Percentiles rank a stretch among this genome's conserved stretches.
Conservation (phyloP, 1,140 invertebrate species). For the Trichonephila inaurata region DNA sequence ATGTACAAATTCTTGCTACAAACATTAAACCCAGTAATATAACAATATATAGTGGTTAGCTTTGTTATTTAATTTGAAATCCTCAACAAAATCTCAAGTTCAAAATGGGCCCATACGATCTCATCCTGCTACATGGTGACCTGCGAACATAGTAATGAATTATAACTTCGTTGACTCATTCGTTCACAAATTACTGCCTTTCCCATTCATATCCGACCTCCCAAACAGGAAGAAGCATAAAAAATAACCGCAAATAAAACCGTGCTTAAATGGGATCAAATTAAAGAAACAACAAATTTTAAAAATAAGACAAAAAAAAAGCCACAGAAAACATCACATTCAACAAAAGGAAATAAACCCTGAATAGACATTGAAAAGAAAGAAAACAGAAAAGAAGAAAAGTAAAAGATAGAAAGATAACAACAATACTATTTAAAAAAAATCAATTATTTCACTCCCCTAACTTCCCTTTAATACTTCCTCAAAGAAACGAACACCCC, state of each 20-base stretch:
- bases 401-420: background rate
- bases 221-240: background rate
- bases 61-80: no score
- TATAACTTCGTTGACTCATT: background rate
- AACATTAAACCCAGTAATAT: no score
- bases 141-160: background rate
- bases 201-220: background rate
- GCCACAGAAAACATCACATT: background rate
- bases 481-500: conserved; percentile 39
- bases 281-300: conserved; percentile 5
- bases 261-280: conserved; percentile 2
- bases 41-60: no score
- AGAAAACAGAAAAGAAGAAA: background rate
- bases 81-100: no score
- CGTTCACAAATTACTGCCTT: background rate
- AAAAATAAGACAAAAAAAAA: conserved; percentile 38
- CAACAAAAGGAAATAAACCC: conserved; percentile 26
- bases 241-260: background rate
- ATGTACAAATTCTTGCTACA: no score
- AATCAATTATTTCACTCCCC: conserved; percentile 63
- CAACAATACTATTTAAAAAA: background rate
- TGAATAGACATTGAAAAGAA: conserved; percentile 20
- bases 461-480: conserved; percentile 48
- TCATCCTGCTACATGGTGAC: background rate
- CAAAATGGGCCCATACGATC: no score